phyloP scores from a whole-genome alignment of 92 coral and sea anemone genomes.

The Porites divaricata region DNA sequence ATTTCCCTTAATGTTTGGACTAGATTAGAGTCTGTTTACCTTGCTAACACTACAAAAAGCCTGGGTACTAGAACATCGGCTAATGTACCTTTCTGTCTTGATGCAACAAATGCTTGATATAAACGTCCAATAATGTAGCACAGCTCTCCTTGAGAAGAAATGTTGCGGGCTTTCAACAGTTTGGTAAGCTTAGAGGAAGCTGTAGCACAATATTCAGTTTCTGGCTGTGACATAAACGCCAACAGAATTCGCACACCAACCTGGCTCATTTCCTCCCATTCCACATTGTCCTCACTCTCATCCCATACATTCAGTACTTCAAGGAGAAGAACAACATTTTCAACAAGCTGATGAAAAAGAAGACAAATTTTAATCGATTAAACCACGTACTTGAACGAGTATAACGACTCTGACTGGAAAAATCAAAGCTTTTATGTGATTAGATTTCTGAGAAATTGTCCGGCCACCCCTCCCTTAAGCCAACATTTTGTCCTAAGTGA shows the following conservation, averaged over 20 bases:
- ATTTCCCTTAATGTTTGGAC: no score
- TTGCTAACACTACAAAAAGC: background rate
- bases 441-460: no score
- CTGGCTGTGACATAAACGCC: conserved; percentile 78
- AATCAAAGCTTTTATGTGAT: no score
- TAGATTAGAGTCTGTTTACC: background rate
- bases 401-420: no score
- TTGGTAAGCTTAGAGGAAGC: conserved; percentile 95
- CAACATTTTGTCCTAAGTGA: no score
- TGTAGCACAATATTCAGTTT: conserved; percentile 92
- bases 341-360: conserved; percentile 74
- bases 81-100: conserved; percentile 76
- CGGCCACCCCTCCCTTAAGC: no score
- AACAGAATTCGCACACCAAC: conserved; percentile 90
- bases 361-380: no score
- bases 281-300: conserved; percentile 79
- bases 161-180: conserved; percentile 77
- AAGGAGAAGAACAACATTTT: conserved; percentile 85
- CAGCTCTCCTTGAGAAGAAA: conserved; percentile 90
- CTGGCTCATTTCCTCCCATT: conserved; percentile 98
- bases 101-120: conserved; percentile 84
- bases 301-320: conserved; percentile 96
- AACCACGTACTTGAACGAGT: background rate
- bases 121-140: conserved; percentile 88
- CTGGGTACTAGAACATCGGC: background rate